phyloP scores from a whole-genome alignment of 2,888 invertebrate species.

The Watsonalla cultraria region DNA sequence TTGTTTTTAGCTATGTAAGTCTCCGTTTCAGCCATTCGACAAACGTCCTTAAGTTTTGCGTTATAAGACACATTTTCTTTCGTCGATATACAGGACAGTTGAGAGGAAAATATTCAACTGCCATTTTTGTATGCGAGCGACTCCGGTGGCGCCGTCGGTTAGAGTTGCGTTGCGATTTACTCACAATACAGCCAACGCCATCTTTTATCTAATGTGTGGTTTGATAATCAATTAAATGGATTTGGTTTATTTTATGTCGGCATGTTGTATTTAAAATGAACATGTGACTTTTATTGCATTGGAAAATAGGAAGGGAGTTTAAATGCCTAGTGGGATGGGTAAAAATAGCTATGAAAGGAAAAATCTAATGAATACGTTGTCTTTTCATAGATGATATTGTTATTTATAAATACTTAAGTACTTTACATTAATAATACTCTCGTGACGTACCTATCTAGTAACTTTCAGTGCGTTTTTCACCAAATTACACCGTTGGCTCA shows the following conservation, averaged over 20 bases:
- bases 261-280: background rate
- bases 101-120: conserved; percentile 74
- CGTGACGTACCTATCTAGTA: no score
- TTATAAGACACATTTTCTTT: conserved; percentile 34
- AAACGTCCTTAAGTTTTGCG: conserved; percentile 25
- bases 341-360: no score
- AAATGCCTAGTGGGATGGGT: no score
- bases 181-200: conserved; percentile 72
- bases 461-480: no score
- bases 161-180: conserved; percentile 58
- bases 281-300: no score
- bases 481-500: no score
- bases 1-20: conserved; percentile 64
- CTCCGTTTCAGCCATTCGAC: conserved; percentile 32
- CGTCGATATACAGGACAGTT: conserved; percentile 27
- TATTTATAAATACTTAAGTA: no score
- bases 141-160: conserved; percentile 77
- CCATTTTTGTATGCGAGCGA: conserved; percentile 74
- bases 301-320: no score
- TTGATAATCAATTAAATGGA: conserved; percentile 68
- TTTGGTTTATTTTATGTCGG: conserved; percentile 18
- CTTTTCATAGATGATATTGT: no score
- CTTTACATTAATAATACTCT: no score
- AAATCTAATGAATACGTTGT: no score
- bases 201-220: conserved; percentile 71